Conservation (phyloP, 1,140 invertebrate genomes). For the Trachymyrmex septentrionalis region DNA sequence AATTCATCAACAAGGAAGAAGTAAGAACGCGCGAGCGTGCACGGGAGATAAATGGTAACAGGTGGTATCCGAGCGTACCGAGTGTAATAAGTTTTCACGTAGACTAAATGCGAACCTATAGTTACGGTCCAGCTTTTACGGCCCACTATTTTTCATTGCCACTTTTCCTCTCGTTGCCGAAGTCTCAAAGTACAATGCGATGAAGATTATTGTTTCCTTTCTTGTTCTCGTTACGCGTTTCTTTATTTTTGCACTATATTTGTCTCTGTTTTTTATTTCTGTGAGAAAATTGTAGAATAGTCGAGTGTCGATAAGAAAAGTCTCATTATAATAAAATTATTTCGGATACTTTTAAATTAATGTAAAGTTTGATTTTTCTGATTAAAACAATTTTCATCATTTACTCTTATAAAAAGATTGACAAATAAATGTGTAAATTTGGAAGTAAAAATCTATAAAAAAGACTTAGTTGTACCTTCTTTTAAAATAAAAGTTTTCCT, state of each 20-base stretch:
- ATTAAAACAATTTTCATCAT: neutral
- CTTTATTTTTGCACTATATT: neutral
- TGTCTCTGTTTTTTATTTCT: neutral
- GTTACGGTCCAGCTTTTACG: conserved; percentile 43
- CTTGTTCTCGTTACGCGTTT: conserved; percentile 8
- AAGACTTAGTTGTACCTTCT: conserved; percentile 21
- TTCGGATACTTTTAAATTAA: neutral
- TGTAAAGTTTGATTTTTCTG: neutral
- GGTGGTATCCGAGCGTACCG: conserved; percentile 55
- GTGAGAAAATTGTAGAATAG: neutral
- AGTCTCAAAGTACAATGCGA: conserved; percentile 54
- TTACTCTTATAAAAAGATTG: neutral
- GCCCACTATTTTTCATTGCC: conserved; percentile 52
- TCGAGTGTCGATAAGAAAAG: neutral
- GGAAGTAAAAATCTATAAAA: conserved; percentile 32
- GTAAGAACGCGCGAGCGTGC: conserved; percentile 47
- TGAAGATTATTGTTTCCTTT: conserved; percentile 10
- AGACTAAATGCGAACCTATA: conserved; percentile 59
- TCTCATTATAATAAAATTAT: neutral
- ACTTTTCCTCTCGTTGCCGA: conserved; percentile 47
- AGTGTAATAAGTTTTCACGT: conserved; percentile 61
- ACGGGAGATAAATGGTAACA: conserved; percentile 60
- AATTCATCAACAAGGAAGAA: conserved; percentile 45
- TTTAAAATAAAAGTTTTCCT: conserved; percentile 17
- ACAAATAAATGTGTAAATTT: conserved; percentile 25